Conservation (phyloP, 2,888 invertebrate genomes). For the Mayetiola destructor region DNA sequence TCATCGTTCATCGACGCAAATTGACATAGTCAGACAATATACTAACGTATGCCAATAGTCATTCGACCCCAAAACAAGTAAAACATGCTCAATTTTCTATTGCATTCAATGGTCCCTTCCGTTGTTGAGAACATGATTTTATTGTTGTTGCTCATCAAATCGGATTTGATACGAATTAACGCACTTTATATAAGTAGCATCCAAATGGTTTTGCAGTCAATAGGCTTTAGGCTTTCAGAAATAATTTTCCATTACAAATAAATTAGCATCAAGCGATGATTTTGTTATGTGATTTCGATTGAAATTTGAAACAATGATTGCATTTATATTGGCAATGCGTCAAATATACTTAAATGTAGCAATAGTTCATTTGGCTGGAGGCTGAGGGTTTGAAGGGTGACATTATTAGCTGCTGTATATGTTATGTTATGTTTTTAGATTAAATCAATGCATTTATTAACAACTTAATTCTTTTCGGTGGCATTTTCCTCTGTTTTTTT, state of each 20-base stretch:
- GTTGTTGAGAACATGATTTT: neutral
- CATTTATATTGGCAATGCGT: too few species aligned
- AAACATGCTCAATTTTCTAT: neutral
- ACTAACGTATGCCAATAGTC: neutral
- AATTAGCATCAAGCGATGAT: too few species aligned
- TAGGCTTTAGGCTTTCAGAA: too few species aligned
- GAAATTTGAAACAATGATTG: too few species aligned
- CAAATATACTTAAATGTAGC: too few species aligned
- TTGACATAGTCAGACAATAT: too few species aligned
- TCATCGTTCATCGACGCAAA: neutral
- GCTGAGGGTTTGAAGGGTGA: too few species aligned
- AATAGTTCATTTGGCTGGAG: too few species aligned
- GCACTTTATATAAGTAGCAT: neutral
- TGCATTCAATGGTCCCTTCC: neutral
- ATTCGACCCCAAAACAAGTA: neutral
- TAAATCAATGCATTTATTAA: conserved; percentile 10
- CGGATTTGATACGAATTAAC: neutral
- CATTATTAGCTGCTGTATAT: neutral
- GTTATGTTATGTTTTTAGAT: neutral
- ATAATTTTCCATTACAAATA: conserved; percentile 8
- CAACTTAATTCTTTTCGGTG: neutral
- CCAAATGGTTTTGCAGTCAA: neutral
- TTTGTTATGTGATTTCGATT: neutral
- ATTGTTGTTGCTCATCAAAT: neutral
- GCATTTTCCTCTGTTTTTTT: neutral